Evolutionary conservation across 1,140 invertebrate species (phyloP).

Genomic region (Euschistus heros): DNA sequence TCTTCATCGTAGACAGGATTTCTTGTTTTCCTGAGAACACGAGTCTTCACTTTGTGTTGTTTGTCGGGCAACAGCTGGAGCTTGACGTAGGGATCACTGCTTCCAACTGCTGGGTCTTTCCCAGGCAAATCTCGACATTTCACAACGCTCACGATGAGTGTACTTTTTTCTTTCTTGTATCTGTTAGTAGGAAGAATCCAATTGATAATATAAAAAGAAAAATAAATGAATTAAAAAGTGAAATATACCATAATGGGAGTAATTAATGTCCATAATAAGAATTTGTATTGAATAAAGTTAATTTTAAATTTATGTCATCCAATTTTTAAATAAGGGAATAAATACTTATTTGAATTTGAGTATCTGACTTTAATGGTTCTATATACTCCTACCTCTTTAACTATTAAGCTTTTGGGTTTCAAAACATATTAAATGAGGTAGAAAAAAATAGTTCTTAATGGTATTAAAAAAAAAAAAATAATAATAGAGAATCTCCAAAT

Average conservation of each 20-base stretch:
- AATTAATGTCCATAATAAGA: slow-evolving; percentile 27
- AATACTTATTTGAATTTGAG: no score
- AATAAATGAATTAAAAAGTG: neutral
- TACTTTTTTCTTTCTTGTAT: slow-evolving; percentile 78
- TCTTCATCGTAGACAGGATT: slow-evolving; percentile 93
- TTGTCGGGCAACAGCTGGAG: slow-evolving; percentile 87
- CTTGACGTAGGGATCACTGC: slow-evolving; percentile 87
- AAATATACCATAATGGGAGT: neutral
- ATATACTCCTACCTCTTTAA: no score
- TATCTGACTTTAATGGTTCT: no score
- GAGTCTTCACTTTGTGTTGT: slow-evolving; percentile 89
- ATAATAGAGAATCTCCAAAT: no score
- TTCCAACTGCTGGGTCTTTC: slow-evolving; percentile 53
- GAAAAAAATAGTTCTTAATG: no score
- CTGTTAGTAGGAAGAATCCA: slow-evolving; percentile 37
- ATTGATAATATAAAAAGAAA: neutral
- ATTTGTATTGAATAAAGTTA: no score
- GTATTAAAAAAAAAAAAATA: no score
- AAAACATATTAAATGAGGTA: no score
- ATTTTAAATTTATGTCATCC: no score
- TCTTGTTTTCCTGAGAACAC: slow-evolving; percentile 80
- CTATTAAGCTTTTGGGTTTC: no score
- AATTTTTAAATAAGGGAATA: no score
- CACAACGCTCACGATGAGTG: slow-evolving; percentile 81
- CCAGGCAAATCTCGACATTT: slow-evolving; percentile 73